Percentiles rank a stretch among this genome's conserved stretches.
phyloP scores from a whole-genome alignment of 2,888 invertebrate genomes.

The Cataglyphis albicans region DNA sequence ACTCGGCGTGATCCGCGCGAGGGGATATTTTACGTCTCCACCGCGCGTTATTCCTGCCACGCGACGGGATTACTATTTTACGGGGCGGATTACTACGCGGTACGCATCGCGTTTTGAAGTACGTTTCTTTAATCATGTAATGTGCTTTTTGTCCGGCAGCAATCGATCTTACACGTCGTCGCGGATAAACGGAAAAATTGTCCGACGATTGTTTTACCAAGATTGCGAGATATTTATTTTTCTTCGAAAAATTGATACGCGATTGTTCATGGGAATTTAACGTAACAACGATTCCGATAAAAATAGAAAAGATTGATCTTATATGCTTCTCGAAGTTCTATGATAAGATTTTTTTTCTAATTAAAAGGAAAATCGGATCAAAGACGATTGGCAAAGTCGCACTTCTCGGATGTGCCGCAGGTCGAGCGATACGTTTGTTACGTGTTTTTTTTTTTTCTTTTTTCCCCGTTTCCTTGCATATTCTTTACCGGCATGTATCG shows the following conservation, averaged over 20 bases:
- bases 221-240: constrained; percentile 6
- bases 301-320: neutral
- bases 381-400: neutral
- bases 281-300: neutral
- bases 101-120: constrained; percentile 29
- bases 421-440: constrained; percentile 18
- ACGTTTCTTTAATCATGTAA: constrained; percentile 62
- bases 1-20: constrained; percentile 27
- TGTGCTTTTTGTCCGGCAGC: constrained; percentile 14
- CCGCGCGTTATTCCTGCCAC: constrained; percentile 49
- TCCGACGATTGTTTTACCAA: constrained; percentile 9
- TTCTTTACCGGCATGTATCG: constrained; percentile 68
- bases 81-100: constrained; percentile 63
- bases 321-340: neutral
- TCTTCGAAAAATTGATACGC: neutral
- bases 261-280: neutral
- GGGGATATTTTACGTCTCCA: constrained; percentile 66
- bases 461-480: constrained; percentile 43
- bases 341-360: neutral
- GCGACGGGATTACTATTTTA: constrained; percentile 69
- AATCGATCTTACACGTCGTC: constrained; percentile 8
- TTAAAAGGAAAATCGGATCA: neutral
- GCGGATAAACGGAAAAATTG: constrained; percentile 32
- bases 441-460: constrained; percentile 7
- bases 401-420: constrained; percentile 3